Evolutionary conservation across 1,140 invertebrate genomes (phyloP).

Genomic region (Luehdorfia chinensis): DNA sequence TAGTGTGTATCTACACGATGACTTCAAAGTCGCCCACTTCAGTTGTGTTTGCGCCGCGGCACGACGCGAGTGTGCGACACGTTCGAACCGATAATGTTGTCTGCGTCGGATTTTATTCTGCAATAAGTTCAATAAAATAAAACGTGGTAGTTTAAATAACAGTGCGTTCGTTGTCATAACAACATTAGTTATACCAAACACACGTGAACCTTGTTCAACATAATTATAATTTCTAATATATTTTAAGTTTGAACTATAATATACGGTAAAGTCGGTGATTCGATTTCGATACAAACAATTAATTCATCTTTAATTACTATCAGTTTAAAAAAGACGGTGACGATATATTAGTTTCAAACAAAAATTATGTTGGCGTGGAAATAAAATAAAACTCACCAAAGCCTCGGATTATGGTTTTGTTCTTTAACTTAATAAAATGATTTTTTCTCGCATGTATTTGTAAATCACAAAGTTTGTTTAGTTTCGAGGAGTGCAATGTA

Average conservation of each 20-base stretch:
- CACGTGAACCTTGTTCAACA: neutral
- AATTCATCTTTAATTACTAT: no score
- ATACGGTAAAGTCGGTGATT: no score
- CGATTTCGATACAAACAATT: no score
- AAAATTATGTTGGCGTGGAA: no score
- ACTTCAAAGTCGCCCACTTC: constrained; percentile 23
- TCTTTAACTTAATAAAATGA: no score
- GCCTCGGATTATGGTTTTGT: no score
- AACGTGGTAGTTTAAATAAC: neutral
- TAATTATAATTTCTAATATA: neutral
- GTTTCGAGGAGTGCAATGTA: constrained; percentile 36
- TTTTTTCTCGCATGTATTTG: no score
- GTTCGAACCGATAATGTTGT: constrained; percentile 14
- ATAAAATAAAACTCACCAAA: no score
- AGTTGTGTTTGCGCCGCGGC: constrained; percentile 44
- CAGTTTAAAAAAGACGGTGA: no score
- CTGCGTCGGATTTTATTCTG: constrained; percentile 4
- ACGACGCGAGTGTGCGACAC: constrained; percentile 38
- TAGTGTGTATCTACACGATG: constrained; percentile 15
- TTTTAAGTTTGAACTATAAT: no score
- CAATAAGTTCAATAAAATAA: constrained; percentile 8
- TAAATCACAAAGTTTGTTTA: no score
- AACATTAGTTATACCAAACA: neutral
- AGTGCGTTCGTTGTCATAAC: constrained; percentile 7
- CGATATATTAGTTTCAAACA: no score